Evolutionary conservation across 2,888 invertebrate genomes (phyloP), one percentile per base, ranked within the genome.

Genomic region (Ormyrus rosae): DNA sequence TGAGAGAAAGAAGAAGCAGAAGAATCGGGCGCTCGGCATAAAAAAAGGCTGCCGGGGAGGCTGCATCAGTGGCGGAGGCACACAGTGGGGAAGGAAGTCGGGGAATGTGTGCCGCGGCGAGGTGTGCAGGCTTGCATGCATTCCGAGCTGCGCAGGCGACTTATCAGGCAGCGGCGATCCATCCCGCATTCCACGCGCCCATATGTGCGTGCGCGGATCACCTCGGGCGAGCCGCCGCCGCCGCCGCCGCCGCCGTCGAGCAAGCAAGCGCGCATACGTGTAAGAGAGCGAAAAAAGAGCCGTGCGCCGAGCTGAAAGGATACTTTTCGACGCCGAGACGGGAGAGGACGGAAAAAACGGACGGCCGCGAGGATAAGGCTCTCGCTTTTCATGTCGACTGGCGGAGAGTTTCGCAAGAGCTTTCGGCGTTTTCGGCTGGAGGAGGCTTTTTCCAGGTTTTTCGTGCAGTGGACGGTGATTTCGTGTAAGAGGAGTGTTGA

Each of bases 81-180:
- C 34, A 4, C 34, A 34, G 34, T 34, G 34, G 34, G 34, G 34
- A 34, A 64, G 58, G 46, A 63, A 34, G 55, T 34, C 34, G 8
- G 58, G 82, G 85, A 85, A 87, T 85, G 84, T 84, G 81, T 83
- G 85, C 87, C 86, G 86, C 88, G 88, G 87, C 86, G 88, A 56
- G 60, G 60, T 60, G 34, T 13, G 13, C 64, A 34, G 34, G 48
- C 64, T 4, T 6, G 63, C 45, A n/a, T n/a, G 70, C 89, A 90
- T 89, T 88, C 90, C 90, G 82, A 88, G 56, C 87, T 34, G 88
- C 87, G 88, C 34, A 34, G 34, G 34, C 89, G 88, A 88, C 87
- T 89, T 90, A 90, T 90, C 89, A 90, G 88, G 87, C 64, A 64
- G 51, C 19, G 70, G 58, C 74, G 80, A 89, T 89, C 88, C 89